These are phyloP conservation scores for Temnothorax unifasciatus DNA, from an alignment of 2,888 invertebrate genomes.

Conservation along the genomic window DNA sequence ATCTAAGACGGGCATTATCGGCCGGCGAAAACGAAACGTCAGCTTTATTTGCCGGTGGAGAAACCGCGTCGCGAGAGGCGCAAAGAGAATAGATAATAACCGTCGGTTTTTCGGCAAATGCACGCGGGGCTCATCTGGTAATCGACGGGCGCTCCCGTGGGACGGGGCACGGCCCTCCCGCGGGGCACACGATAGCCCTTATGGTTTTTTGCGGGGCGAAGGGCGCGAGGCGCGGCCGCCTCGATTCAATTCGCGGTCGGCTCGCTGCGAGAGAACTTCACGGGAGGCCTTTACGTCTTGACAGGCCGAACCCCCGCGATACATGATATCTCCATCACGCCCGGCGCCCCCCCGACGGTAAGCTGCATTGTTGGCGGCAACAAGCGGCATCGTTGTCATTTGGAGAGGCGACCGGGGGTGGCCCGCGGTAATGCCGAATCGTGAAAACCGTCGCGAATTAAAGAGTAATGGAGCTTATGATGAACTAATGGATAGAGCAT, in stretches of 20 bases:
- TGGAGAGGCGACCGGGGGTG: constrained; percentile 3
- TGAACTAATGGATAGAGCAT: neutral
- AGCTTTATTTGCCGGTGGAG: constrained; percentile 18
- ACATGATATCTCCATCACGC: constrained; percentile 81
- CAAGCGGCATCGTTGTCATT: constrained; percentile 51
- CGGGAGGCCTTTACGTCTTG: constrained; percentile 73
- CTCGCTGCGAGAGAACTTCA: constrained; percentile 79
- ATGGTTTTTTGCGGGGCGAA: constrained; percentile 71
- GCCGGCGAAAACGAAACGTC: constrained; percentile 8
- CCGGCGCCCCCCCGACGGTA: constrained; percentile 74
- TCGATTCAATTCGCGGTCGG: constrained; percentile 85
- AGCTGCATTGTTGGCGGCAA: constrained; percentile 66
- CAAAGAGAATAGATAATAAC: constrained; percentile 85
- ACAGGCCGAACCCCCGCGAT: constrained; percentile 74
- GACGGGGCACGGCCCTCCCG: constrained; percentile 77
- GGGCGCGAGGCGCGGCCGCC: constrained; percentile 79
- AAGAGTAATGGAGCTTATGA: constrained; percentile 40
- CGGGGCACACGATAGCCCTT: constrained; percentile 77
- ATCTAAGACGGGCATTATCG: constrained; percentile 51
- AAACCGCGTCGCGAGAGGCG: constrained; percentile 47
- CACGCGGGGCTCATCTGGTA: constrained; percentile 70
- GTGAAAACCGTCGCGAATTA: constrained; percentile 35
- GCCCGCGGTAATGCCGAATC: constrained; percentile 1
- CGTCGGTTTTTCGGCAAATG: constrained; percentile 79
- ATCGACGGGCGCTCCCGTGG: constrained; percentile 70